Evolutionary conservation across 2,888 invertebrate species (phyloP), one percentile per base, ranked within the genome.

Genomic region (Lycia hirtaria): DNA sequence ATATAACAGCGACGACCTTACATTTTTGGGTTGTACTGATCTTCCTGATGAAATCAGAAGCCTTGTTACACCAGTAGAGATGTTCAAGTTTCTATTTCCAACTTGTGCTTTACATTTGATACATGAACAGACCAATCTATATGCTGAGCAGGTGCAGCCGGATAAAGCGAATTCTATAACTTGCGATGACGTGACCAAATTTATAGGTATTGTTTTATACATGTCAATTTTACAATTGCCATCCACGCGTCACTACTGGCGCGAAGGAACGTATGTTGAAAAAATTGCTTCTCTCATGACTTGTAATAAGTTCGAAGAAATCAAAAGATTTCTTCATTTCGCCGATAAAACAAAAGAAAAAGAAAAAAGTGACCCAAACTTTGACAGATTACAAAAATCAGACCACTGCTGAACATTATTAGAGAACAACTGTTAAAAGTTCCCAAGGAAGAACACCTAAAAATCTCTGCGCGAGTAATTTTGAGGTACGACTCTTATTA

Each of bases 381-480:
- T 19, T 44, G 67, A 69, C 44, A 48, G 33, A 30, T 43, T 57
- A 12, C 50, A 56, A 76, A 74, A 71, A 68, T 75, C 28, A 37
- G 70, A 28, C 74, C 68, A 9, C 17, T 69, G 6, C 5, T 69
- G 5, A 59, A 65, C n/a, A 28, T 52, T n/a, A 20, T 68, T 28
- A 30, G 67, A n/a, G 52, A 61, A 5, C 61, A 52, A 12, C 38
- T 67, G 12, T 33, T 63, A 17, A 20, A 54, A 51, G 62, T 73
- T 6, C 74, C 73, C 6, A 76, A 69, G 62, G 76, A 78, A 67
- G 73, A 79, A 52, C n/a, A n/a, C n/a, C n/a, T n/a, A n/a, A n/a
- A n/a, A n/a, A n/a, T n/a, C n/a, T n/a, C n/a, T n/a, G n/a, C n/a
- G n/a, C n/a, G n/a, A n/a, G n/a, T n/a, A n/a, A n/a, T n/a, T n/a